Conservation (phyloP, 2,797 vertebrate genomes). For the Podarcis siculus region DNA sequence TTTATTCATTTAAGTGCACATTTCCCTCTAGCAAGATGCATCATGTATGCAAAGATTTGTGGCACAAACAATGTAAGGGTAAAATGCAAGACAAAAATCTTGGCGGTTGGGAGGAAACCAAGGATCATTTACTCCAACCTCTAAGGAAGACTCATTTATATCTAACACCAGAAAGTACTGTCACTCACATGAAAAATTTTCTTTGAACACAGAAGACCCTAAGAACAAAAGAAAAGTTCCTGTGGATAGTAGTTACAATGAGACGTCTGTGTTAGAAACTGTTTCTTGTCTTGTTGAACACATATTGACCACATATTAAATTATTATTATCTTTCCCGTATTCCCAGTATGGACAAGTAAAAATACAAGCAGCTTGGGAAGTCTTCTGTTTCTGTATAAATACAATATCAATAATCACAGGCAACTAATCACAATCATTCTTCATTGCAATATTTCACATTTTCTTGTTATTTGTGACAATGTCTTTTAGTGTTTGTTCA, state of each 20-base stretch:
- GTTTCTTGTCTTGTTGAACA: no score
- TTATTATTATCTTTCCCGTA: no score
- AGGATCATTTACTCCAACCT: not conserved
- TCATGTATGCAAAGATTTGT: conserved; percentile 15
- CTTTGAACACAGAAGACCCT: not conserved
- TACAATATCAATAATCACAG: not conserved
- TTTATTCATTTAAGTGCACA: conserved; percentile 24
- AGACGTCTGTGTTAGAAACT: no score
- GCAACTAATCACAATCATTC: not conserved
- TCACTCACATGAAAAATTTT: not conserved
- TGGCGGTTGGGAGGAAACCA: not conserved
- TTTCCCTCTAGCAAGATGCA: conserved; percentile 37
- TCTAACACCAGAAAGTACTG: not conserved
- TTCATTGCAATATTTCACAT: not conserved
- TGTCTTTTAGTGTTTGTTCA: not conserved
- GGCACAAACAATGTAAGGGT: conserved; percentile 16
- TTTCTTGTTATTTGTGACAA: not conserved
- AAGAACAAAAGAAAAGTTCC: not conserved
- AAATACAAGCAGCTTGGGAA: not conserved
- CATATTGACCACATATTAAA: no score
- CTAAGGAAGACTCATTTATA: not conserved
- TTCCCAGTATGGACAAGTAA: no score
- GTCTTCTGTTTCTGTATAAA: not conserved
- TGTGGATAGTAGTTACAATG: not conserved
- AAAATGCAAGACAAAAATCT: not conserved